Evolutionary conservation across 2,888 invertebrate genomes (phyloP).

Genomic region (Pammene fasciana): DNA sequence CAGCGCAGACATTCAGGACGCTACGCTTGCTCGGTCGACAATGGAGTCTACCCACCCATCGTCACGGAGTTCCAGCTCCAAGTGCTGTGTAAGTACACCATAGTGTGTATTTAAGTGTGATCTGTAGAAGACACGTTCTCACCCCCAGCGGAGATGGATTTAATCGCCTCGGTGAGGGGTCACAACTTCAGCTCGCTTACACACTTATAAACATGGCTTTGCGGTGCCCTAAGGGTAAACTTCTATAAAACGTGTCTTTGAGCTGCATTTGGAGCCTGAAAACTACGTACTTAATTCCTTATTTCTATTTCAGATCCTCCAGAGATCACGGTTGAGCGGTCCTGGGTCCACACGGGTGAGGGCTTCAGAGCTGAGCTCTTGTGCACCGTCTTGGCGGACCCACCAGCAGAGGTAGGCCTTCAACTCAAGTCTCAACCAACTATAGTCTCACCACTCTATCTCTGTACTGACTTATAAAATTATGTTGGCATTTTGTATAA

Average conservation of each 20-base stretch:
- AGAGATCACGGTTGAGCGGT: constrained; percentile 87
- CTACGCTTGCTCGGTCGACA: constrained; percentile 85
- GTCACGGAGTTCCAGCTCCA: constrained; percentile 71
- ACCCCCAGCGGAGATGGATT: too few relatives aligned
- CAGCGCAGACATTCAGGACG: constrained; percentile 86
- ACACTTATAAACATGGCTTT: too few relatives aligned
- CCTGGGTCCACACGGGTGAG: constrained; percentile 88
- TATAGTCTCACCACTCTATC: too few relatives aligned
- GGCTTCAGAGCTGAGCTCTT: constrained; percentile 87
- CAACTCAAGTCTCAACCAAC: background rate
- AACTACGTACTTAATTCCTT: background rate
- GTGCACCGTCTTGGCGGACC: constrained; percentile 87
- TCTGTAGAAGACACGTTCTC: too few relatives aligned
- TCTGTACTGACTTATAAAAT: too few relatives aligned
- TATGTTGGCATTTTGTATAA: too few relatives aligned
- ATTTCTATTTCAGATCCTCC: constrained; percentile 83
- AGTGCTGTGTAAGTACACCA: constrained; percentile 44
- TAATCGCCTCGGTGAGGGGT: too few relatives aligned
- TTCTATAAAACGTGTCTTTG: too few relatives aligned
- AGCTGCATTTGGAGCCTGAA: too few relatives aligned
- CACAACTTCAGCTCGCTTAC: constrained; percentile 55
- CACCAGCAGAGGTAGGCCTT: constrained; percentile 85
- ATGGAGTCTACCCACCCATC: too few relatives aligned
- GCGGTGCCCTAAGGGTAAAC: too few relatives aligned
- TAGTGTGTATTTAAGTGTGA: background rate